A percentile compares a stretch with the other conserved stretches of the same genome.
These are phyloP conservation scores for Mohoua ochrocephala DNA, from an alignment of 2,113 vertebrate species.

Conservation along the genomic window DNA sequence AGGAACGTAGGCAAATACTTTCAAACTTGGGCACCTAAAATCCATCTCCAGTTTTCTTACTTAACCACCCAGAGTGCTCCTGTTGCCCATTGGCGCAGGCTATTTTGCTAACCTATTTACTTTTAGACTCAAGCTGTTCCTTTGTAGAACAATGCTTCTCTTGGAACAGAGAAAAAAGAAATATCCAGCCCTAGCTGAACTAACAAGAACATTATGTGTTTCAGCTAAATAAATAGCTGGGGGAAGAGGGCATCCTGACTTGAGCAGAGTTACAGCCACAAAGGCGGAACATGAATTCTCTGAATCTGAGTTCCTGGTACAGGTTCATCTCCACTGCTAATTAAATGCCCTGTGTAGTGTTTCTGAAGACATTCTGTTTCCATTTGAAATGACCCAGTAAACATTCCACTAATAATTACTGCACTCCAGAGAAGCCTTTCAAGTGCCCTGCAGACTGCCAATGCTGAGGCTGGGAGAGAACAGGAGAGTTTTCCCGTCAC, in stretches of 20 bases:
- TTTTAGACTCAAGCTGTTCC: slow-evolving; percentile 7
- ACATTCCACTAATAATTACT: neutral
- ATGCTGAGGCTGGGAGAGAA: accelerated
- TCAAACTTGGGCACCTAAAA: neutral
- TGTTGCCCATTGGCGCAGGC: neutral
- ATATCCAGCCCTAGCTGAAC: neutral
- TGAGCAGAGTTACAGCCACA: neutral
- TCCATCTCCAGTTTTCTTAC: neutral
- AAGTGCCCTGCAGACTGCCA: neutral
- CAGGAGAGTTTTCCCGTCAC: neutral
- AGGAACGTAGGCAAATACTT: neutral
- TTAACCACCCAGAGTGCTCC: neutral
- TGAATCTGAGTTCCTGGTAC: neutral
- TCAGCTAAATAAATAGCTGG: slow-evolving; percentile 34
- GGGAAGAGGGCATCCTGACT: neutral
- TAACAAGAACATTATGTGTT: neutral
- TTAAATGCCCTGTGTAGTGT: neutral
- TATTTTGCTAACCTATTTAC: slow-evolving; percentile 31
- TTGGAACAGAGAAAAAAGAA: slow-evolving; percentile 33
- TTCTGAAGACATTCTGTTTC: neutral
- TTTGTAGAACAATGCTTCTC: slow-evolving; percentile 23
- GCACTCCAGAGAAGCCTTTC: neutral
- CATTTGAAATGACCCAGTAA: neutral
- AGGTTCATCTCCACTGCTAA: neutral
- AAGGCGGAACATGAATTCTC: neutral